Evolutionary conservation across 2,113 vertebrate genomes (phyloP).

Genomic region (Dicentrarchus labrax): DNA sequence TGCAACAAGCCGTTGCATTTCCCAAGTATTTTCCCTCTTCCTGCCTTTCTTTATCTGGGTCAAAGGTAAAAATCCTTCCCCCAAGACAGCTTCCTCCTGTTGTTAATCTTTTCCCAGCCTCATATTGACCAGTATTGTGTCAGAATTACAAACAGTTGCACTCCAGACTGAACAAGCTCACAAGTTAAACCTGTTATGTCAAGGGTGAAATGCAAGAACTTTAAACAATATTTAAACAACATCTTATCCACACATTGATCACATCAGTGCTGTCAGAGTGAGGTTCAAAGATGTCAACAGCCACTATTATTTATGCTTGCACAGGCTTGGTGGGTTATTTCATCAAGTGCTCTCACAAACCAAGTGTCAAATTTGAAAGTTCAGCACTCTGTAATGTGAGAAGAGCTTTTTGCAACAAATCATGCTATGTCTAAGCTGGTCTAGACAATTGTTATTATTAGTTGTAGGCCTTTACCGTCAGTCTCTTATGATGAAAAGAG

Average conservation of each 20-base stretch:
- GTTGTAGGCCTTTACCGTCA: too few relatives aligned
- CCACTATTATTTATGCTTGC: not conserved
- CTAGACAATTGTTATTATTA: not conserved
- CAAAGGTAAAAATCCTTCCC: slow-evolving; percentile 62
- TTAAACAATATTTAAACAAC: not conserved
- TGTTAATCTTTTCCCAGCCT: slow-evolving; percentile 38
- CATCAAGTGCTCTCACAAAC: not conserved
- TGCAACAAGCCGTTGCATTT: slow-evolving; percentile 19
- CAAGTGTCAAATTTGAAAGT: not conserved
- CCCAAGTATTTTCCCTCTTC: slow-evolving; percentile 19
- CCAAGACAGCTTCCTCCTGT: slow-evolving; percentile 22
- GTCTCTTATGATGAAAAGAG: not conserved
- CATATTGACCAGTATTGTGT: not conserved
- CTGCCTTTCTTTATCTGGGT: slow-evolving; percentile 58
- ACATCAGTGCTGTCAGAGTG: not conserved
- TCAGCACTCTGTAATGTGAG: not conserved
- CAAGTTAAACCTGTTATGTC: slow-evolving; percentile 12
- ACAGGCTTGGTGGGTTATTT: not conserved
- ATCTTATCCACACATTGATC: not conserved
- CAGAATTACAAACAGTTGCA: not conserved
- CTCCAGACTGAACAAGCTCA: slow-evolving; percentile 2
- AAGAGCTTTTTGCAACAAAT: not conserved
- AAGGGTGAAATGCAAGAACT: not conserved
- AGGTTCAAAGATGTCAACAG: slow-evolving; percentile 1
- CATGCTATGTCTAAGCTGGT: not conserved